Evolutionary conservation across 2,113 vertebrate species (phyloP).

Genomic region (Coptodon rendalli): DNA sequence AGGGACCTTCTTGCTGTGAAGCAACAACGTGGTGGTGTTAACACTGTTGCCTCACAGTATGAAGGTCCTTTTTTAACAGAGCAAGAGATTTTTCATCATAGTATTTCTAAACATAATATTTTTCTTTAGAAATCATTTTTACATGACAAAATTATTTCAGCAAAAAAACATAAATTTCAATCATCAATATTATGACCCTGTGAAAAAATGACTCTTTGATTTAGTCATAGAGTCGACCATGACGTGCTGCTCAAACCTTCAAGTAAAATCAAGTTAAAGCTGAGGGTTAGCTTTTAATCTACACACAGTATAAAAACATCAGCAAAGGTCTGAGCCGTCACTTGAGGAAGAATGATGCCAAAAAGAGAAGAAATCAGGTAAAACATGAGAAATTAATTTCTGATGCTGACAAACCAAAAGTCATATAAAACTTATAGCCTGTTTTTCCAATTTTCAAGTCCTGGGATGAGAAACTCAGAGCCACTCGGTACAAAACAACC

Average conservation of each 20-base stretch:
- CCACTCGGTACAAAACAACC: background rate
- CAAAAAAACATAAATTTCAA: background rate
- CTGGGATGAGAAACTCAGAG: background rate
- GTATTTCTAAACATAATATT: background rate
- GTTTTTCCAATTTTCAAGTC: background rate
- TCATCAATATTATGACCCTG: rapidly evolving
- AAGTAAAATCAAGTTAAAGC: background rate
- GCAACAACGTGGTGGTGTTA: background rate
- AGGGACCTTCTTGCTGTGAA: background rate
- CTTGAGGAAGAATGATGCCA: rapidly evolving
- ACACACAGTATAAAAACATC: rapidly evolving
- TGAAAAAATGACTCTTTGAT: background rate
- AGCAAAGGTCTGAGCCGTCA: background rate
- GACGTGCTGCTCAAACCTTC: background rate
- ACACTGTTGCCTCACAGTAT: background rate
- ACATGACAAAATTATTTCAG: background rate
- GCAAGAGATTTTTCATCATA: background rate
- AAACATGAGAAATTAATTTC: background rate
- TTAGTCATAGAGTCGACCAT: background rate
- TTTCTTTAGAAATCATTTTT: rapidly evolving
- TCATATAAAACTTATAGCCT: rapidly evolving
- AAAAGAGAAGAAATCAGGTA: background rate
- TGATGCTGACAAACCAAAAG: background rate
- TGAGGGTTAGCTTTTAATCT: background rate
- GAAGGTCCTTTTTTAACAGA: background rate